These are phyloP conservation scores for Agrenia bidenticulata DNA, from an alignment of 2,888 invertebrate species.

Conservation along the genomic window DNA sequence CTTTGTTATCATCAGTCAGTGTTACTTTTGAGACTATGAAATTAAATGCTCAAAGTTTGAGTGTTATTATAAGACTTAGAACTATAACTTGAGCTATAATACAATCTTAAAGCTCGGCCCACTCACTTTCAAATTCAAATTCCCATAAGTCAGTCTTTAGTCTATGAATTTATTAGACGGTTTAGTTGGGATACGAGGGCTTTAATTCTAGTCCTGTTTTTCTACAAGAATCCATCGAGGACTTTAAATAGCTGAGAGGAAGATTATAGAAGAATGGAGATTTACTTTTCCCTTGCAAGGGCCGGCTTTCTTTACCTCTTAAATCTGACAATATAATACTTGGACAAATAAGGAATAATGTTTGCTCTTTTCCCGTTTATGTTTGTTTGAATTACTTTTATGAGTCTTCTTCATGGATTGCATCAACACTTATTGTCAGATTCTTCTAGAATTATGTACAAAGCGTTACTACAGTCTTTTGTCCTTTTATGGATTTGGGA, in stretches of 20 bases:
- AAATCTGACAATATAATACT: conserved; percentile 4
- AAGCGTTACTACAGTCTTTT: not conserved
- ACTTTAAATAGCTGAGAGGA: too few relatives aligned
- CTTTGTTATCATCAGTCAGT: too few relatives aligned
- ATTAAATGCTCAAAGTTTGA: too few relatives aligned
- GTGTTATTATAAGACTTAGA: too few relatives aligned
- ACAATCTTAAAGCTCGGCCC: not conserved
- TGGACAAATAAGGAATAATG: conserved; percentile 16
- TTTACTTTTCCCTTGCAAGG: too few relatives aligned
- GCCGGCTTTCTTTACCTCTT: conserved; percentile 1
- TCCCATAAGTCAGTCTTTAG: conserved; percentile 7
- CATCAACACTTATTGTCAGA: conserved; percentile 1
- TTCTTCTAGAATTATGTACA: not conserved
- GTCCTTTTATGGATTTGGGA: not conserved
- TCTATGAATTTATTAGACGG: not conserved
- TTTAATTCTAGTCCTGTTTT: too few relatives aligned
- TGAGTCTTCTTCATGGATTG: not conserved
- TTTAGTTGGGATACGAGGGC: too few relatives aligned
- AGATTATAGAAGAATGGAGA: too few relatives aligned
- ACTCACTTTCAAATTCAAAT: conserved; percentile 9
- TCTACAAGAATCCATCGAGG: too few relatives aligned
- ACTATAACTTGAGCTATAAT: too few relatives aligned
- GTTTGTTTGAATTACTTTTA: conserved; percentile 11
- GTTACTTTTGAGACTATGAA: too few relatives aligned
- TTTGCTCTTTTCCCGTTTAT: conserved; percentile 4